These are phyloP conservation scores for Myodes glareolus DNA, from an alignment of 2,113 vertebrate genomes.

Conservation along the genomic window DNA sequence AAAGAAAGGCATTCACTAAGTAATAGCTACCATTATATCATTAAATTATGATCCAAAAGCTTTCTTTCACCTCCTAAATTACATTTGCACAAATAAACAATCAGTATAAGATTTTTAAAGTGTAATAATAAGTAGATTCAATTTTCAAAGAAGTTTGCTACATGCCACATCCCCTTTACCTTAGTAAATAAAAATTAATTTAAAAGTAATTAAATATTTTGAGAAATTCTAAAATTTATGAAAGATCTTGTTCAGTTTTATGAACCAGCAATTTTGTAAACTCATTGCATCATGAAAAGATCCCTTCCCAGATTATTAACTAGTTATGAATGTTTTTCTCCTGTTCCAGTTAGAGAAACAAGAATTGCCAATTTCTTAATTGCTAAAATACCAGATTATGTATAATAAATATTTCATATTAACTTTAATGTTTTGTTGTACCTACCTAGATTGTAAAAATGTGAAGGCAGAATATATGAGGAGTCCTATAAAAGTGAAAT, in stretches of 20 bases:
- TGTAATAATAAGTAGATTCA: not conserved
- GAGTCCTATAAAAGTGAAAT: conserved; percentile 46
- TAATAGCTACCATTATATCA: not conserved
- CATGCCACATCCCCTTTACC: not conserved
- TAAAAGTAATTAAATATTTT: not conserved
- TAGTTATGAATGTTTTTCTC: not conserved
- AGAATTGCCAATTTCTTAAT: conserved; percentile 39
- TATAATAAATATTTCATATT: conserved; percentile 8
- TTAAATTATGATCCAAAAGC: not conserved
- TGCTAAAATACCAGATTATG: not conserved
- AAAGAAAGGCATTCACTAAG: not conserved
- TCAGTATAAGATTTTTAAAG: not conserved
- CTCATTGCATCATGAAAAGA: conserved; percentile 14
- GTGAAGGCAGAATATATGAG: not conserved
- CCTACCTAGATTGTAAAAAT: conserved; percentile 50
- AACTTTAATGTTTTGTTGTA: conserved; percentile 23
- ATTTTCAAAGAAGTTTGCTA: not conserved
- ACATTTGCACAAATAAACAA: conserved; percentile 1
- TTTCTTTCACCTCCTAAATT: not conserved
- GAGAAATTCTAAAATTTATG: conserved; percentile 33
- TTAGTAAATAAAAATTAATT: conserved; percentile 32
- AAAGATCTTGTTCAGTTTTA: not conserved
- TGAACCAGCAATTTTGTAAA: not conserved
- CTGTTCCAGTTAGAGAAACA: conserved; percentile 50
- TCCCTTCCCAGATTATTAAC: not conserved